Percentiles rank a stretch among this genome's conserved stretches.
phyloP scores from a whole-genome alignment of 2,113 vertebrate genomes.

The Hippocampus barbouri region DNA sequence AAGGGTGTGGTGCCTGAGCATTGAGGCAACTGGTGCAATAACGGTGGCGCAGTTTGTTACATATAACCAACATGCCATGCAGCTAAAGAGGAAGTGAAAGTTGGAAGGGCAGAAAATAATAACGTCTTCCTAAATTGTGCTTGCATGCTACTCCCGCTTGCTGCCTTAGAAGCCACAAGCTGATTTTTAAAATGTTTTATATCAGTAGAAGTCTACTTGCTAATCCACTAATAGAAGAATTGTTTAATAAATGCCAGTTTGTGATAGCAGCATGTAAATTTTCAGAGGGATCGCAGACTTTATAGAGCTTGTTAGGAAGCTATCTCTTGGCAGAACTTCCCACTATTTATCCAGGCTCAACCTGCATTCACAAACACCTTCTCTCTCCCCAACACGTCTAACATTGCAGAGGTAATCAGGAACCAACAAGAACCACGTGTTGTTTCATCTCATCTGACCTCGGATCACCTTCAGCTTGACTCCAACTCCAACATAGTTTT shows the following conservation, averaged over 20 bases:
- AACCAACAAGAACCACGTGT: slow-evolving; percentile 1
- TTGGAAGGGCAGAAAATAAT: slow-evolving; percentile 16
- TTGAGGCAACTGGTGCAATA: slow-evolving; percentile 10
- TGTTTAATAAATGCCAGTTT: not conserved
- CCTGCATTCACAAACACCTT: slow-evolving; percentile 8
- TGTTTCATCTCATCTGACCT: not conserved
- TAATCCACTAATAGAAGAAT: not conserved
- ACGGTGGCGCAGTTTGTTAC: slow-evolving; percentile 7
- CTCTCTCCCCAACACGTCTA: slow-evolving; percentile 20
- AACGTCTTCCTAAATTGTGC: not conserved
- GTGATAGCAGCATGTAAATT: not conserved
- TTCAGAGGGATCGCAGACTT: not conserved
- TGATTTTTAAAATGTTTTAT: not conserved
- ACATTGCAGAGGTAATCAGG: slow-evolving; percentile 26
- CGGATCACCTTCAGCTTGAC: not conserved
- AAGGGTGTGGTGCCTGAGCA: slow-evolving; percentile 37
- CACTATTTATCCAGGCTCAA: slow-evolving; percentile 29
- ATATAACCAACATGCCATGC: slow-evolving; percentile 11
- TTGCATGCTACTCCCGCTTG: not conserved
- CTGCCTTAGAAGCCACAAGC: slow-evolving; percentile 4
- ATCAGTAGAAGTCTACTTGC: not conserved
- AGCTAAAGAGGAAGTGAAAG: slow-evolving; percentile 57
- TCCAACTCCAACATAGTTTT: not conserved
- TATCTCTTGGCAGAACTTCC: slow-evolving; percentile 40
- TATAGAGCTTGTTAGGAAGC: slow-evolving; percentile 20